Evolutionary conservation across 2,113 vertebrate species (phyloP).

Genomic region (Tor tambroides): DNA sequence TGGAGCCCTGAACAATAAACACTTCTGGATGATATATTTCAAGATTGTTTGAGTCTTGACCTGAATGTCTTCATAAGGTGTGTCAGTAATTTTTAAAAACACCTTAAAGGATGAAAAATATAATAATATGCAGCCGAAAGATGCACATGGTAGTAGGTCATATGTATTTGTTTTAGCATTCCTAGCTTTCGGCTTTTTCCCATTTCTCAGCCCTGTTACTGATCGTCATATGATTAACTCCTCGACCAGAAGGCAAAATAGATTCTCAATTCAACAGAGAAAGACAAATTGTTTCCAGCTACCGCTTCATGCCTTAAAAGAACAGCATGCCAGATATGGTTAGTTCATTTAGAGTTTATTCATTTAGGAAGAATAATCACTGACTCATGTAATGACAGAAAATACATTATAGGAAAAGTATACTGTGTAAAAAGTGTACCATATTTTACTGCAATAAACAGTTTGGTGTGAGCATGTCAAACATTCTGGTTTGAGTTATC

Average conservation of each 20-base stretch:
- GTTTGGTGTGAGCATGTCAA: neutral
- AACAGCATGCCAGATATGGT: neutral
- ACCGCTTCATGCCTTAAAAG: conserved; percentile 9
- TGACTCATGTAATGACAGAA: neutral
- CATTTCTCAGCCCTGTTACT: conserved; percentile 65
- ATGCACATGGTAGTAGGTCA: neutral
- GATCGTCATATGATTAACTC: conserved; percentile 67
- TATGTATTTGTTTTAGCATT: conserved; percentile 14
- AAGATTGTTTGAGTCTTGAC: neutral
- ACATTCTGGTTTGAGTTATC: neutral
- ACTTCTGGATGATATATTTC: neutral
- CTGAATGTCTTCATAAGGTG: neutral
- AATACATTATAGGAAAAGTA: neutral
- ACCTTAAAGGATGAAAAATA: neutral
- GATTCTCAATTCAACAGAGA: conserved; percentile 74
- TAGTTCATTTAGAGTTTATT: neutral
- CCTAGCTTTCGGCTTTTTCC: conserved; percentile 54
- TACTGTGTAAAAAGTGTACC: neutral
- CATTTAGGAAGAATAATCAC: neutral
- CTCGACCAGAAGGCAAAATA: conserved; percentile 72
- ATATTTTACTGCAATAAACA: neutral
- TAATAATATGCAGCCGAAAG: neutral
- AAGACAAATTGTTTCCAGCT: conserved; percentile 64
- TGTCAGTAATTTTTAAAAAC: neutral
- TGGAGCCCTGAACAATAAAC: no score